These are phyloP conservation scores for Ptilorrhoa leucosticta DNA, from an alignment of 2,113 vertebrate genomes.

Conservation along the genomic window DNA sequence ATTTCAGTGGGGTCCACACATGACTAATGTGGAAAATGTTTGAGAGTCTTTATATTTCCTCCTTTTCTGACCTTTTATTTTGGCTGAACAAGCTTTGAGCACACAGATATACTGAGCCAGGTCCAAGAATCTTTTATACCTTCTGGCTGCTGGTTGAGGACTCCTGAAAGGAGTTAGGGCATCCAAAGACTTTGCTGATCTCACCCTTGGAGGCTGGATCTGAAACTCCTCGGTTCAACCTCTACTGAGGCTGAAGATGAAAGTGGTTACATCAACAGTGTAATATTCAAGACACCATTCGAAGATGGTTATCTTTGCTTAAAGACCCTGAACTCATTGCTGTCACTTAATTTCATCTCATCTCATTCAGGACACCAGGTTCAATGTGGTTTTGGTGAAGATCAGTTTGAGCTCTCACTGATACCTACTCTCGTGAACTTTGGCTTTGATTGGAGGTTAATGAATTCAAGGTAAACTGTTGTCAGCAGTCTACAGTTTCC, in stretches of 20 bases:
- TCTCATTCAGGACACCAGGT: background rate
- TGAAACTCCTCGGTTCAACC: background rate
- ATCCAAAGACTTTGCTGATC: background rate
- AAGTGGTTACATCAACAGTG: background rate
- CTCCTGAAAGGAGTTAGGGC: background rate
- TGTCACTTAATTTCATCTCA: background rate
- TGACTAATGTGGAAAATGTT: background rate
- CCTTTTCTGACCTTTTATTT: background rate
- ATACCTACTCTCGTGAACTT: background rate
- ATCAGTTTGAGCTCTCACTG: background rate
- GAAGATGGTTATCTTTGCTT: background rate
- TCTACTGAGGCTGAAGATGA: background rate
- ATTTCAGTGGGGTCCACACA: background rate
- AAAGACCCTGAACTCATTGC: background rate
- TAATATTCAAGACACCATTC: background rate
- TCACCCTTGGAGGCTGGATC: background rate
- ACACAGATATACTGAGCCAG: background rate
- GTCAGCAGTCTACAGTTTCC: background rate
- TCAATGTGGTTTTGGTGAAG: background rate
- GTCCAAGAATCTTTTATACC: background rate
- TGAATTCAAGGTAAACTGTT: background rate
- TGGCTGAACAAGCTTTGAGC: background rate
- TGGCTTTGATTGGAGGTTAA: background rate
- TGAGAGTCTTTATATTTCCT: background rate
- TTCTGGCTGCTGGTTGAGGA: background rate